Evolutionary conservation across 2,888 invertebrate species (phyloP).

Genomic region (Charanyca ferruginea): DNA sequence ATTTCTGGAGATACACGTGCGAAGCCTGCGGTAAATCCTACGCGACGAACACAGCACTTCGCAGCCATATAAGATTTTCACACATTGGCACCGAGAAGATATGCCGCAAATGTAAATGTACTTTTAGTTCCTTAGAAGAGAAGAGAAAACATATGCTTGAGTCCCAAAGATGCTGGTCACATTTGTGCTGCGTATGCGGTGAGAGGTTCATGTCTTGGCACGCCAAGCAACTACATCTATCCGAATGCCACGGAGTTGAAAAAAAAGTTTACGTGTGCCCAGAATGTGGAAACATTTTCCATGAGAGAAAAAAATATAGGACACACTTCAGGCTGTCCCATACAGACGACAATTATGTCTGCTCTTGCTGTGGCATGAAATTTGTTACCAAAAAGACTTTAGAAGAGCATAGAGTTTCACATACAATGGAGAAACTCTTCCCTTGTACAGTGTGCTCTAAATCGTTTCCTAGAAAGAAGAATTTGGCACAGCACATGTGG

Average conservation of each 20-base stretch:
- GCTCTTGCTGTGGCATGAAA: constrained; percentile 82
- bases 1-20: constrained; percentile 83
- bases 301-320: constrained; percentile 78
- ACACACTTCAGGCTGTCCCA: constrained; percentile 80
- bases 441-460: constrained; percentile 88
- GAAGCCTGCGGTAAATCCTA: constrained; percentile 86
- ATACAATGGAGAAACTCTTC: constrained; percentile 88
- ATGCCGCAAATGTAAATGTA: constrained; percentile 82
- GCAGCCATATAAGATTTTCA: constrained; percentile 78
- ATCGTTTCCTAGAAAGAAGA: constrained; percentile 83
- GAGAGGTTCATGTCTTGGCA: constrained; percentile 81
- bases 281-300: constrained; percentile 79
- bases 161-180: constrained; percentile 80
- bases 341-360: constrained; percentile 81
- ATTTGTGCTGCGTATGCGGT: constrained; percentile 81
- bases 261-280: constrained; percentile 78
- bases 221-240: constrained; percentile 78
- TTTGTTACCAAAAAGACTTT: constrained; percentile 79
- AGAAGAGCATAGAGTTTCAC: constrained; percentile 87
- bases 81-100: constrained; percentile 78
- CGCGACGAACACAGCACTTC: constrained; percentile 78
- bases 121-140: constrained; percentile 77
- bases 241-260: constrained; percentile 75
- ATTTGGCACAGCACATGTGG: constrained; percentile 85
- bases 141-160: constrained; percentile 77